Evolutionary conservation across 1,140 invertebrate species (phyloP), one percentile per base, ranked within the genome.

Genomic region (Aphaenogaster ashmeadi): DNA sequence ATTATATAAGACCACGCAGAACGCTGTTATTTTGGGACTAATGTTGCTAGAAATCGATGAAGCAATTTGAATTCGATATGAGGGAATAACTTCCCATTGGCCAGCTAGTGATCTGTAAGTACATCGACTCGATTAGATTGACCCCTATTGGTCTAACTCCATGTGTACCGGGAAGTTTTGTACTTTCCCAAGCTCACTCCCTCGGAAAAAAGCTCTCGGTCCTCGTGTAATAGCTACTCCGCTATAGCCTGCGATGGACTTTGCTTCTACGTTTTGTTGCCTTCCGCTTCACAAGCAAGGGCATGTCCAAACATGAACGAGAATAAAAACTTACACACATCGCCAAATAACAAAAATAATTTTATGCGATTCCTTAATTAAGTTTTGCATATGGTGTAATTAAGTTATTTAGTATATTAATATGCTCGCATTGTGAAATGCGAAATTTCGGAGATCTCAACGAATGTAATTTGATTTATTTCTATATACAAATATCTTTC

Each of bases 11-110:
- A 81, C 27, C 9, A 44, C 5, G 47, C 47, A 21, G 27, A 72
- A n/a, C 13, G n/a, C n/a, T 33, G 56, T 83, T 84, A 50, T 74
- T 74, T 56, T 50, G 58, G 13, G 41, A 8, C 52, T 84, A 75
- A 84, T 74, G 41, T 60, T 74, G 27, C 54, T 47, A 18, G 9
- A 75, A 69, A 75, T 54, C 78, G 64, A 89, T 62, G 18, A 69
- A 75, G 81, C 91, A 77, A 93, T 93, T 93, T 90, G 89, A 92
- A 93, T 92, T 86, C 91, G 87, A 93, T 93, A 91, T 91, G 92
- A 88, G 80, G 69, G 67, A 88, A 91, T 89, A 91, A 90, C 64
- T 54, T 91, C 54, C 50, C 88, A 91, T 85, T 60, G 83, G 36
- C 69, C 64, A 60, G 74, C 87, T 88, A 92, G 87, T 91, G 90